phyloP scores from a whole-genome alignment of 30 jellyfish, hydroid and myxozoan genomes.

The Sanderia malayensis region DNA sequence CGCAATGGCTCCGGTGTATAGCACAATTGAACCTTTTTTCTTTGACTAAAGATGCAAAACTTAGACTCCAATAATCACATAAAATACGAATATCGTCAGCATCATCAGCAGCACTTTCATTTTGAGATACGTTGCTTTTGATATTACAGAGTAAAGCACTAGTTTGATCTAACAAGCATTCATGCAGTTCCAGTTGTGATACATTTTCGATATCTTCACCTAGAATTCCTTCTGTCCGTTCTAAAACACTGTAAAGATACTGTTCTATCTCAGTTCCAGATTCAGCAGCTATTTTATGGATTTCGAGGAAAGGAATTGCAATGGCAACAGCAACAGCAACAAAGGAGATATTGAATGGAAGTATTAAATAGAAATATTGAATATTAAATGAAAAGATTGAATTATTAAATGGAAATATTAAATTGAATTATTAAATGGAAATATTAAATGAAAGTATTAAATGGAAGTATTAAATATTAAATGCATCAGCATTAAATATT shows the following conservation, averaged over 20 bases:
- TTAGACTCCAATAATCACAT: background rate
- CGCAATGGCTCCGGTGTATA: slow-evolving; percentile 10
- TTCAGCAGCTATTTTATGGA: background rate
- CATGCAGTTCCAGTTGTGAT: slow-evolving; percentile 1
- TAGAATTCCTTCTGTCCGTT: background rate
- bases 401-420: too few relatives aligned
- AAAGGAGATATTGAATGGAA: too few relatives aligned
- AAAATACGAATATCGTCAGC: background rate
- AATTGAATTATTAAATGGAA: too few relatives aligned
- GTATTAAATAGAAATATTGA: too few relatives aligned
- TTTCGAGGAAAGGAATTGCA: too few relatives aligned
- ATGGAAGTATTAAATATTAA: too few relatives aligned
- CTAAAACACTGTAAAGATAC: background rate
- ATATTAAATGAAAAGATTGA: too few relatives aligned
- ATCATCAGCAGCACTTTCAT: slow-evolving; percentile 1
- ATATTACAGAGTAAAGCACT: background rate
- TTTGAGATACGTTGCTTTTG: background rate
- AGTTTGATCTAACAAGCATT: background rate
- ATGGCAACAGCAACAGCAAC: too few relatives aligned
- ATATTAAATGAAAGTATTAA: too few relatives aligned
- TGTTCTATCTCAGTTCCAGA: background rate
- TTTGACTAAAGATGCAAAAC: background rate
- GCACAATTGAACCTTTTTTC: background rate
- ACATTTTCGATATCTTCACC: background rate
- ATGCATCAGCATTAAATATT: too few relatives aligned